Evolutionary conservation across 1,140 invertebrate species (phyloP), one percentile per base, ranked within the genome.

Genomic region (Elymnias hypermnestra): DNA sequence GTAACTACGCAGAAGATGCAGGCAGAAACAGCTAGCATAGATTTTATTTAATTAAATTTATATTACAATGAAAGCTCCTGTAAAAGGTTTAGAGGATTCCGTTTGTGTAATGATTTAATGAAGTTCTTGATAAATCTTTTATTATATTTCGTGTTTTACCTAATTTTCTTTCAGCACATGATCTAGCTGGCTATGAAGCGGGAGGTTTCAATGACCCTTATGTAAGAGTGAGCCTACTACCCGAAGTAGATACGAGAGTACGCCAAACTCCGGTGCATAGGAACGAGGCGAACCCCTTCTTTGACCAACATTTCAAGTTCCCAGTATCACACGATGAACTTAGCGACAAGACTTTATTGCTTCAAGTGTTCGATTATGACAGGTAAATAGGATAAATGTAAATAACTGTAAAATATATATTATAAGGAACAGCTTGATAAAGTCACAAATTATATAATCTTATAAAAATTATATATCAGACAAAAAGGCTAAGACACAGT

Each of bases 181-280:
- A 95, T 75, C 85, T 96, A 3, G 92, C 92, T 8, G 91, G 92
- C 28, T 93, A 92, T 64, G 92, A 94, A 48, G 90, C 92, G 46
- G 94, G 94, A 1, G 94, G 94, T 5, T 96, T 95, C 77, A 94
- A 94, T 52, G 94, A 96, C 78, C 94, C 95, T 0, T 96, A 95
- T 73, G 92, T 96, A 7, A 89, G 93, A 1, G 72, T 96, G 6
- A 89, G 87, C 28, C 86, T 96, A 18, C 86, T 90, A 10, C 95
- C 95, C 0, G 92, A 93, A 81, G 94, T 96, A 12, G 95, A 97
- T 68, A 89, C 89, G n/a, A 88, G 94, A 3, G 93, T 94, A 43
- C 88, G 95, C 21, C 94, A 96, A 75, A 95, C 94, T 0, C 88
- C 88, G n/a, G 92, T 94, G 7, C 91, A 92, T 60, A 86, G 92